Percentiles rank a stretch among this genome's conserved stretches.
Conservation (phyloP, 2,797 vertebrate genomes). For the Discoglossus pictus region DNA sequence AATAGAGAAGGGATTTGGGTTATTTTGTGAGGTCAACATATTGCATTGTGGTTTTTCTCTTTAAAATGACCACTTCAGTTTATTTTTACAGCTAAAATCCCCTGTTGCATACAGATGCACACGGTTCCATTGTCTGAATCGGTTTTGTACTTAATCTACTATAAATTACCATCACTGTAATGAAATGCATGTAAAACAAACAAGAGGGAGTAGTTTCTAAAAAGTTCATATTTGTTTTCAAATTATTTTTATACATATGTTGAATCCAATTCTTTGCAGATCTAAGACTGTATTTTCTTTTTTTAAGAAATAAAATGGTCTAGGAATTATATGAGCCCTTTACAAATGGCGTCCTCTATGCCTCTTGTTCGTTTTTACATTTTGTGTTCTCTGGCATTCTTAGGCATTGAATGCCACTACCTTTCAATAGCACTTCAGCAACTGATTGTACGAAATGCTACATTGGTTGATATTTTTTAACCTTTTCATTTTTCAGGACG, state of each 20-base stretch:
- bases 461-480: neutral
- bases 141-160: too few species aligned
- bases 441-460: neutral
- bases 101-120: slow-evolving; percentile 1
- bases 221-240: too few species aligned
- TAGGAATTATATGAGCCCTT: too few species aligned
- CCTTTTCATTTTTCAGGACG: neutral
- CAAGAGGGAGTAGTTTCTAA: too few species aligned
- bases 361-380: neutral
- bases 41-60: neutral
- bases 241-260: too few species aligned
- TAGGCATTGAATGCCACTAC: neutral
- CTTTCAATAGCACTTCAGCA: neutral
- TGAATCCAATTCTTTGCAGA: too few species aligned
- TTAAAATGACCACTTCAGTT: neutral
- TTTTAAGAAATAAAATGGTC: too few species aligned
- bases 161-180: too few species aligned
- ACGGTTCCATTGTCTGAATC: neutral
- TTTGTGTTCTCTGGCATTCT: too few species aligned
- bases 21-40: neutral
- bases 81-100: neutral
- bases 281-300: too few species aligned
- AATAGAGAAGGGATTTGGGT: neutral
- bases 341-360: neutral
- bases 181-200: too few species aligned